Evolutionary conservation across 2,113 vertebrate species (phyloP).

Genomic region (Caretta caretta): DNA sequence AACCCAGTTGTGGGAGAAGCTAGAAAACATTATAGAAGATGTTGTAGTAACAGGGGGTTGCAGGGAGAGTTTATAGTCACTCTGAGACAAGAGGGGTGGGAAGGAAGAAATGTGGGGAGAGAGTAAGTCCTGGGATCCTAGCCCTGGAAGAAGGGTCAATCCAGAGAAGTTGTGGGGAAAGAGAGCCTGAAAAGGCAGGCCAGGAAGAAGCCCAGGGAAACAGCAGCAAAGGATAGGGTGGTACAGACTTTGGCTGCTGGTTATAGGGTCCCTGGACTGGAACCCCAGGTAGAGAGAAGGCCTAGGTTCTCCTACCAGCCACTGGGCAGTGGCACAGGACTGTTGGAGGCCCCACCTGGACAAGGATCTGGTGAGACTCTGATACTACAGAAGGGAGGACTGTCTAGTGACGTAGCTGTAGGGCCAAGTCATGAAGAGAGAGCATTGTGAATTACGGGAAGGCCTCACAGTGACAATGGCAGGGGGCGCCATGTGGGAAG

Average conservation of each 20-base stretch:
- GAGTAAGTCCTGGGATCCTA: too few species aligned
- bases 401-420: too few species aligned
- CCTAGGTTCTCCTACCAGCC: neutral
- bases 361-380: neutral
- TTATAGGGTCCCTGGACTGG: neutral
- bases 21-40: too few species aligned
- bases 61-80: too few species aligned
- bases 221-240: too few species aligned
- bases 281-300: neutral
- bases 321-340: neutral
- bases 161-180: too few species aligned
- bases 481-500: neutral
- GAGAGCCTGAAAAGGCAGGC: too few species aligned
- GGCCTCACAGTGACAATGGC: neutral
- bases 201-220: neutral
- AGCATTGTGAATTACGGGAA: neutral
- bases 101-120: too few species aligned
- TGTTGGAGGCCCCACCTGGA: neutral
- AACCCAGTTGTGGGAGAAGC: too few species aligned
- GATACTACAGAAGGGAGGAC: neutral
- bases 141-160: too few species aligned
- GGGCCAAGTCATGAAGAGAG: neutral
- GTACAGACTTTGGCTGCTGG: neutral
- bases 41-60: too few species aligned
- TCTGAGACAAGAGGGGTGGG: too few species aligned